phyloP scores from a whole-genome alignment of 1,140 invertebrate genomes.

The Anastatus disparis region DNA sequence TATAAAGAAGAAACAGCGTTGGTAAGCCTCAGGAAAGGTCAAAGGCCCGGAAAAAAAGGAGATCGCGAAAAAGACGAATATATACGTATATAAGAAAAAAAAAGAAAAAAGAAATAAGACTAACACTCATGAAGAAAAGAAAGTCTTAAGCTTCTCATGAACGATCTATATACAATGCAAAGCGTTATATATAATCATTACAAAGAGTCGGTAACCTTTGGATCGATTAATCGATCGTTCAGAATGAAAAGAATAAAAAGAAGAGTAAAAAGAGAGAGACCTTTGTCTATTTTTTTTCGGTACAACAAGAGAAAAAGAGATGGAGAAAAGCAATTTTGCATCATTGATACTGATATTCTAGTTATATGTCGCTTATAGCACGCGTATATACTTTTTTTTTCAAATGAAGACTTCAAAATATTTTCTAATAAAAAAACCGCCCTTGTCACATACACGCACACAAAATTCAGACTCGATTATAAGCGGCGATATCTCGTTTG shows the following conservation, averaged over 20 bases:
- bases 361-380: no score
- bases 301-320: no score
- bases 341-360: no score
- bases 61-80: neutral
- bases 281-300: constrained; percentile 33
- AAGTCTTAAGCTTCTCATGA: constrained; percentile 5
- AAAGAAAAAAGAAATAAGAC: neutral
- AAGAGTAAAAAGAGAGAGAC: neutral
- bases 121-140: no score
- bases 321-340: constrained; percentile 1
- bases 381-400: neutral
- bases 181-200: no score
- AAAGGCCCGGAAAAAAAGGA: constrained; percentile 5
- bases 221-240: neutral
- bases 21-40: neutral
- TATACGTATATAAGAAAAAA: no score
- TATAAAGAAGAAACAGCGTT: no score
- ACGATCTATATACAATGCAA: neutral
- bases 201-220: no score
- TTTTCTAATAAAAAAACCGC: constrained; percentile 21
- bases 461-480: no score
- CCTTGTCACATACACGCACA: no score
- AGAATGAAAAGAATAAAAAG: neutral
- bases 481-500: no score
- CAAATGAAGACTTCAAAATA: constrained; percentile 10